Evolutionary conservation across 2,888 invertebrate genomes (phyloP).

Genomic region (Dolichopus griseipennis): DNA sequence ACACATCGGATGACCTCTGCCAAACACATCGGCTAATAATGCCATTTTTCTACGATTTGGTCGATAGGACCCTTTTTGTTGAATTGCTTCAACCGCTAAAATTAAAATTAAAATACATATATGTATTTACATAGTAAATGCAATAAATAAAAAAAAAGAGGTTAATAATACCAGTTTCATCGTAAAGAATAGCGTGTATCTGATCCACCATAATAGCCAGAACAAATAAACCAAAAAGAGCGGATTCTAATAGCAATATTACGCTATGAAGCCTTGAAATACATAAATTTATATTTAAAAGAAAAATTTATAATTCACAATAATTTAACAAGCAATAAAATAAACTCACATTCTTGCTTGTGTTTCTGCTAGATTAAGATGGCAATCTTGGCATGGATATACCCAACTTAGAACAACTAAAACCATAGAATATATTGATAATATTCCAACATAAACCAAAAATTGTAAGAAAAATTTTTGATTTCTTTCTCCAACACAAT

Average conservation of each 20-base stretch:
- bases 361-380: slow-evolving; percentile 53
- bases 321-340: background rate
- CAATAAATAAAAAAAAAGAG: background rate
- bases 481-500: slow-evolving; percentile 85
- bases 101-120: background rate
- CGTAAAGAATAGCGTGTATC: slow-evolving; percentile 70
- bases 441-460: slow-evolving; percentile 64
- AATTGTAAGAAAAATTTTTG: slow-evolving; percentile 89
- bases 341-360: slow-evolving; percentile 65
- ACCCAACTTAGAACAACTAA: slow-evolving; percentile 66
- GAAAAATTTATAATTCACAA: background rate
- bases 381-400: slow-evolving; percentile 58
- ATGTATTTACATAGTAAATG: background rate
- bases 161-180: slow-evolving; percentile 52
- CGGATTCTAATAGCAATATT: slow-evolving; percentile 68
- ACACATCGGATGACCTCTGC: slow-evolving; percentile 58
- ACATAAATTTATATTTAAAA: too few species aligned
- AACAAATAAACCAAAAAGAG: slow-evolving; percentile 81
- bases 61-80: slow-evolving; percentile 56
- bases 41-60: slow-evolving; percentile 56
- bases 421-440: slow-evolving; percentile 58
- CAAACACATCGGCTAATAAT: slow-evolving; percentile 68
- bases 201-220: slow-evolving; percentile 80
- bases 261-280: slow-evolving; percentile 66
- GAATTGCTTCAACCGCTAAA: slow-evolving; percentile 63